Percentiles rank a stretch among this genome's conserved stretches.
These are phyloP conservation scores for Alcis repandata DNA, from an alignment of 2,888 invertebrate species.

Conservation along the genomic window DNA sequence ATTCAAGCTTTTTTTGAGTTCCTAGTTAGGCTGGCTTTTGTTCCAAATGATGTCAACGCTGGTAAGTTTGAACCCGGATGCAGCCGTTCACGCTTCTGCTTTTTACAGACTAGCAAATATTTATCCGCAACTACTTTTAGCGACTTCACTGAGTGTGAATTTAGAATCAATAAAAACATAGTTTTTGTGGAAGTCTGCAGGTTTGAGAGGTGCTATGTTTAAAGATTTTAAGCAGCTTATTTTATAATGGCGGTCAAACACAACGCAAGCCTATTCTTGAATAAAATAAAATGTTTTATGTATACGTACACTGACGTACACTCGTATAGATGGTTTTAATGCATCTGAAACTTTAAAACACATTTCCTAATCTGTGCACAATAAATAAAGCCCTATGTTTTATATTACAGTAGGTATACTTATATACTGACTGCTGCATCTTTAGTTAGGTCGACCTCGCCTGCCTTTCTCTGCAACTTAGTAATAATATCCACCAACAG, in stretches of 20 bases:
- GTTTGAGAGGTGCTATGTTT: slow-evolving; percentile 1
- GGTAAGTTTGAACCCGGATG: slow-evolving; percentile 37
- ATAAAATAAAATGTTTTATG: no score
- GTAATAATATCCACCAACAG: background rate
- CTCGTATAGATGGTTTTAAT: background rate
- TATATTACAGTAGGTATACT: background rate
- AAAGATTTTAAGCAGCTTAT: background rate
- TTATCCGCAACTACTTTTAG: slow-evolving; percentile 34
- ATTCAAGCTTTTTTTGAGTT: background rate
- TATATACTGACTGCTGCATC: background rate
- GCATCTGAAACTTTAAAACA: background rate
- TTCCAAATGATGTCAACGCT: slow-evolving; percentile 43
- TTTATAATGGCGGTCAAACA: background rate
- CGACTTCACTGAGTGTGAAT: slow-evolving; percentile 24
- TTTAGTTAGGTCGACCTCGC: background rate
- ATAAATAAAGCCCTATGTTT: background rate
- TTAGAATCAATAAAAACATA: slow-evolving; percentile 28
- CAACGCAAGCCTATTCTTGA: no score
- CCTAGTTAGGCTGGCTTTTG: background rate
- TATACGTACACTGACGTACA: no score
- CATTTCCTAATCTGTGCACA: background rate
- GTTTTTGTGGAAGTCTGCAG: slow-evolving; percentile 11
- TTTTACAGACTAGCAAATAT: slow-evolving; percentile 38
- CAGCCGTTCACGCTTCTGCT: slow-evolving; percentile 30
- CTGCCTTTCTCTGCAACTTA: background rate